Percentiles rank a stretch among this genome's conserved stretches.
Conservation (phyloP, 2,797 vertebrate species). For the Lagorchestes hirsutus region DNA sequence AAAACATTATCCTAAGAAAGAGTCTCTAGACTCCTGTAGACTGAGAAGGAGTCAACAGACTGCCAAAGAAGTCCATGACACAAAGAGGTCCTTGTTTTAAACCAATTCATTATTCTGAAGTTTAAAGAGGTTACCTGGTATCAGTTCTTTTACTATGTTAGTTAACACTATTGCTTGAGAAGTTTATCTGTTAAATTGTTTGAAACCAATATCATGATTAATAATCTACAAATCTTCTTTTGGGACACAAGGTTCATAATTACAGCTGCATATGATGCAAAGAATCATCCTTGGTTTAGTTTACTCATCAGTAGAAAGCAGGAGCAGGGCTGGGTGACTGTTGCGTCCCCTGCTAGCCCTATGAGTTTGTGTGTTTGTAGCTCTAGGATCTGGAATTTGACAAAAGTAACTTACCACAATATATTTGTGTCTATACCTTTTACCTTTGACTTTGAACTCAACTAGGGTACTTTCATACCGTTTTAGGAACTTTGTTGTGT, state of each 20-base stretch:
- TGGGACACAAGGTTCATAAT: not conserved
- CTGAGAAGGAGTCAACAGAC: not conserved
- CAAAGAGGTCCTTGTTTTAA: not conserved
- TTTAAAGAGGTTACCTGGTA: not conserved
- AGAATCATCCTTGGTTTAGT: not conserved
- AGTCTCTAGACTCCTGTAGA: no score
- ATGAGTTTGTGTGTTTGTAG: not conserved
- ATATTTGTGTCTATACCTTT: not conserved
- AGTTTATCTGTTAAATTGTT: not conserved
- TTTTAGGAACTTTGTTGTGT: constrained; percentile 1
- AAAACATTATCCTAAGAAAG: not conserved
- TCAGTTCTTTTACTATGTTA: not conserved
- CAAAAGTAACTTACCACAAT: not conserved
- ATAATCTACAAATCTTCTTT: not conserved
- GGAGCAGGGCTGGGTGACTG: not conserved
- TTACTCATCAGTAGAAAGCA: not conserved
- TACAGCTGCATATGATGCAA: not conserved
- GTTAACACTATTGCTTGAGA: not conserved
- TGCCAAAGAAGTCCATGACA: not conserved
- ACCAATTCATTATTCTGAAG: no score
- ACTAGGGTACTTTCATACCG: not conserved
- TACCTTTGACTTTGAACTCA: not conserved
- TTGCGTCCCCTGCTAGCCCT: not conserved
- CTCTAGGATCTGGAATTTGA: not conserved
- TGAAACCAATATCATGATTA: not conserved